Evolutionary conservation across 2,888 invertebrate species (phyloP), one percentile per base, ranked within the genome.

Genomic region (Cataglyphis albicans): DNA sequence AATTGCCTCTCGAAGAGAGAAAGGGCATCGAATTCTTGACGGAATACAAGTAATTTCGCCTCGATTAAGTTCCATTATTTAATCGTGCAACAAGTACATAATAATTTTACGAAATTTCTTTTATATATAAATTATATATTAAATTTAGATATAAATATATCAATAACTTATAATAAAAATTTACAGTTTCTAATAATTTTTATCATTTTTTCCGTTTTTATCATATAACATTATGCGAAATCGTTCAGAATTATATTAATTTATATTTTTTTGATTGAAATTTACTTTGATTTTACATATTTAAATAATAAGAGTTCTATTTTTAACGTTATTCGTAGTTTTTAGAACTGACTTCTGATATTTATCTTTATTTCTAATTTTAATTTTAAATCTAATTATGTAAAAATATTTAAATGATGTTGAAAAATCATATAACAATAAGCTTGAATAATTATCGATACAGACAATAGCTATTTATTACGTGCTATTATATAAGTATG

Each of bases 21-120:
- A 21, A 57, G 18, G 4, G 59, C 41, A 10, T 76, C 12, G 32
- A 59, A 59, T 78, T 70, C 70, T 59, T 12, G 52, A 48, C 32
- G 38, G 38, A 18, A 41, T 18, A 9, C n/a, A 6, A 48, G 25
- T 75, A 21, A 21, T 18, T 41, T n/a, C 18, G 9, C 12, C 21
- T 65, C 3, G 32, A 48, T 75, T 75, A 65, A 52, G 21, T 48
- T 48, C 10, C 3, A 21, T 9, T 12, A 18, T 65, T 64, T 65
- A 15, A 12, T 73, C 29, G 7, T 2, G 7, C 61, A 12, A 38
- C 61, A 12, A 38, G 2, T 59, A 29, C 18, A 21, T 41, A 12
- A 25, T 18, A 5, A 21, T 52, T 52, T 35, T 15, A 21, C 4
- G 15, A 70, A 32, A 25, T 41, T 61, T 29, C 0, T 59, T 32